Base-by-base conservation (phyloP, 2,888 invertebrate genomes). In the Athrips mouffetella region DNA sequence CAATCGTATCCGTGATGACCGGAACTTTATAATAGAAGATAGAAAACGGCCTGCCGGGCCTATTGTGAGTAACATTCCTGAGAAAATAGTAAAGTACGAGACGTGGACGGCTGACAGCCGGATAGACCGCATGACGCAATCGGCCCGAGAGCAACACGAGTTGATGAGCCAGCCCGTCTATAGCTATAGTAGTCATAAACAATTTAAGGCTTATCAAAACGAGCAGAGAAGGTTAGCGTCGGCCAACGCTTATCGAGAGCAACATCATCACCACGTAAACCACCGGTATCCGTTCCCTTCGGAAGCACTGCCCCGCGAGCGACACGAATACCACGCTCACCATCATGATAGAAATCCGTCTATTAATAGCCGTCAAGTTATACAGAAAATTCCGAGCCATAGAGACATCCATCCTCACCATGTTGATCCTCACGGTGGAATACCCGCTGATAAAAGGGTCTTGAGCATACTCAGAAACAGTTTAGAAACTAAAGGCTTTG, bases 381-480 rank as follows among this genome's bases (percentile, higher is more conserved):
- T 83, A 60, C 82, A 85, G 67, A 85, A 82, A 65, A 69, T 72
- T 63, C 77, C 83, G 55, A 80, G 64, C 61, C 84, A 80, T 60
- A 78, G 76, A 73, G 85, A 82, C 55, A 51, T 68, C 47, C 73
- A 78, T 57, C 50, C 73, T 39, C 79, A 81, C 63, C 70, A 79
- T 60, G 57, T 72, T 54, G 80, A 81, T 47, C 55, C 71, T 29
- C 72, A 77, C 40, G 78, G 69, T 52, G 82, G 85, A 33, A 76
- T 87, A 20, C 91, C 91, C 27, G 92, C 91, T n/a, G 91, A 93
- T 67, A 93, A 93, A 70, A 88, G 91, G 54, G 92, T 94, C n/a
- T 78, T 94, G 52, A 92, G 91, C 65, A 90, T 94, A 63, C 76
- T 94, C 46, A 86, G 94, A 63, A 93, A 91, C 60, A 94, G 92